Conservation (phyloP, 2,888 invertebrate species). For the Acrobasis repandana region DNA sequence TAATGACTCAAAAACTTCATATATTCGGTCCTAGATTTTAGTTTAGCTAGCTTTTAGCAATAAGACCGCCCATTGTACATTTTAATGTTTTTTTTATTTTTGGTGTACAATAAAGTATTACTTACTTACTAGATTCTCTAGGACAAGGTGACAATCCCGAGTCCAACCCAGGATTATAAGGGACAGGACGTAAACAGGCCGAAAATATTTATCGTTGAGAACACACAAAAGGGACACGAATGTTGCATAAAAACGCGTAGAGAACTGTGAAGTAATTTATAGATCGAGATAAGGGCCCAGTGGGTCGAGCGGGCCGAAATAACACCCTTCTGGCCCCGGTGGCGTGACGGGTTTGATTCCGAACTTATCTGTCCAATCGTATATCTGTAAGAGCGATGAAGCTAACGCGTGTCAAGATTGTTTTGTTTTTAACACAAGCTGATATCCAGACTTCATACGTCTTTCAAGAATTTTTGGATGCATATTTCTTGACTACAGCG, state of each 20-base stretch:
- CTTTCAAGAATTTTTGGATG: too few species aligned
- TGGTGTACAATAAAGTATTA: too few species aligned
- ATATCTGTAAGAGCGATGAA: conserved; percentile 13
- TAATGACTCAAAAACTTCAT: too few species aligned
- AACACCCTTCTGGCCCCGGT: conserved; percentile 38
- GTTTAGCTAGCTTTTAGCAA: too few species aligned
- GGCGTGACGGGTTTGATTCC: conserved; percentile 41
- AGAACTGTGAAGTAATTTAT: conserved; percentile 54
- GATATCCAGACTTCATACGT: not conserved
- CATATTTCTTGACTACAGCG: too few species aligned
- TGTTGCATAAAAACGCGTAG: conserved; percentile 40
- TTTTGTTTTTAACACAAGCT: conserved; percentile 2
- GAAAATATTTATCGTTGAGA: conserved; percentile 15
- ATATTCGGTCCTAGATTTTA: not conserved
- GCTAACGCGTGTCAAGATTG: not conserved
- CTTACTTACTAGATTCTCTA: not conserved
- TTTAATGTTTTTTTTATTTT: too few species aligned
- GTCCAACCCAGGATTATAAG: not conserved
- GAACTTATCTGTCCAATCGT: conserved; percentile 27
- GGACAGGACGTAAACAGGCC: conserved; percentile 1
- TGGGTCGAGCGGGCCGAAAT: conserved; percentile 27
- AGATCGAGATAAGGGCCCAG: conserved; percentile 47
- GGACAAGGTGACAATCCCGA: not conserved
- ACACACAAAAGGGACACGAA: conserved; percentile 35
- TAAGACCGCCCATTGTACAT: too few species aligned